These are phyloP conservation scores for Homarus americanus DNA, from an alignment of 1,140 invertebrate species.

Conservation along the genomic window DNA sequence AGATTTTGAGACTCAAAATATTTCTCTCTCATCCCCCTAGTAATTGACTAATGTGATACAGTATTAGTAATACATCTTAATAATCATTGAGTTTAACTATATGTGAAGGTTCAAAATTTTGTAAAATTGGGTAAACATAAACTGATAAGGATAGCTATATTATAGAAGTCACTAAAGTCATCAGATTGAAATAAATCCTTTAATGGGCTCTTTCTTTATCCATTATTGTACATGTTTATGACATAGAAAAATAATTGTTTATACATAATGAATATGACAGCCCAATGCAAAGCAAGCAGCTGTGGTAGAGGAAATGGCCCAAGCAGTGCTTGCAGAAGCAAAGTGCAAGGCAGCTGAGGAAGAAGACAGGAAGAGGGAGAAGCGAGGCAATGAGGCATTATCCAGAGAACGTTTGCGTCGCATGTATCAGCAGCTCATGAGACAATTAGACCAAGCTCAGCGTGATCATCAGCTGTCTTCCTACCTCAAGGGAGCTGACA, in stretches of 20 bases:
- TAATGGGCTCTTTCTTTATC: too few species aligned
- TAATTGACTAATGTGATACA: too few species aligned
- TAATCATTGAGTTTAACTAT: too few species aligned
- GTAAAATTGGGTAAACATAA: too few species aligned
- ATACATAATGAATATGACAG: background rate
- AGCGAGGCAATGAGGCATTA: slow-evolving; percentile 13
- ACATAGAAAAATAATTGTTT: background rate
- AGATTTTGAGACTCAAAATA: too few species aligned
- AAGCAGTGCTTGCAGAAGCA: background rate
- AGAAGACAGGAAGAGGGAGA: background rate
- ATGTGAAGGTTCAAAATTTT: too few species aligned
- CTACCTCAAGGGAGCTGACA: background rate
- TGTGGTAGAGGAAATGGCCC: background rate
- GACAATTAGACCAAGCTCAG: background rate
- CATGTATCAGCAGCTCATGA: background rate
- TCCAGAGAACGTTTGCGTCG: background rate
- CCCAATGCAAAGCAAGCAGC: slow-evolving; percentile 14
- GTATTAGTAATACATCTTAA: too few species aligned
- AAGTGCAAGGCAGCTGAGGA: background rate
- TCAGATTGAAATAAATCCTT: too few species aligned
- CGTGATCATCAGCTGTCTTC: background rate
- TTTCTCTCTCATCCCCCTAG: too few species aligned
- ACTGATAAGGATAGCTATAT: too few species aligned
- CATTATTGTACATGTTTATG: too few species aligned
- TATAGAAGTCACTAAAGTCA: too few species aligned